phyloP scores from a whole-genome alignment of 2,888 invertebrate species.

The Sphaerophoria taeniata region DNA sequence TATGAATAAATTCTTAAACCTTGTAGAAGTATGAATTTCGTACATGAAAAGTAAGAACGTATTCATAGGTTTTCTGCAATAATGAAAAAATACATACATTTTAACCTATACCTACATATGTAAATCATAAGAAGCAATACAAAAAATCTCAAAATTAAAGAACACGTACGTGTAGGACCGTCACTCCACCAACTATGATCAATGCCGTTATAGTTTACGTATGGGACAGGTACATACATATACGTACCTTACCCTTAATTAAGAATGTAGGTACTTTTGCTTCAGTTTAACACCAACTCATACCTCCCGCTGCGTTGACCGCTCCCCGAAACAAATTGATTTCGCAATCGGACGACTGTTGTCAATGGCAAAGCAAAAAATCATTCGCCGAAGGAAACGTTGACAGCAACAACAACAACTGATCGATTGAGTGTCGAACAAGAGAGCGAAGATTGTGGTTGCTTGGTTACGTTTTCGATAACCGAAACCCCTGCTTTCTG shows the following conservation, averaged over 20 bases:
- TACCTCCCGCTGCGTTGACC: background rate
- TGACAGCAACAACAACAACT: conserved; percentile 31
- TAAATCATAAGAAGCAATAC: too few species aligned
- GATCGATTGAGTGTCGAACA: background rate
- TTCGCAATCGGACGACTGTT: conserved; percentile 64
- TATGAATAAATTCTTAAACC: too few species aligned
- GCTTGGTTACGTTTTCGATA: conserved; percentile 15
- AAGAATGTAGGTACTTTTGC: background rate
- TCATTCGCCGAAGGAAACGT: conserved; percentile 48
- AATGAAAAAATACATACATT: too few species aligned
- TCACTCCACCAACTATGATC: too few species aligned
- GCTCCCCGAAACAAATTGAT: conserved; percentile 53
- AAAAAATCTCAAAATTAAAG: too few species aligned
- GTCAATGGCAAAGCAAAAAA: conserved; percentile 51
- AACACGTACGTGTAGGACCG: too few species aligned
- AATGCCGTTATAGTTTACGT: too few species aligned
- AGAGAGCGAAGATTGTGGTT: conserved; percentile 21
- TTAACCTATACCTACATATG: too few species aligned
- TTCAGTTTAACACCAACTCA: background rate
- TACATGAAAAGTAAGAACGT: too few species aligned
- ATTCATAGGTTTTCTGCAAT: too few species aligned
- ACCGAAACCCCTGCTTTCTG: conserved; percentile 29
- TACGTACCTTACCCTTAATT: conserved; percentile 1
- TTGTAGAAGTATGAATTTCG: too few species aligned
- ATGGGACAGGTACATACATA: too few species aligned